Conservation (phyloP, 2,113 vertebrate species). For the Hemibagrus wyckioides region DNA sequence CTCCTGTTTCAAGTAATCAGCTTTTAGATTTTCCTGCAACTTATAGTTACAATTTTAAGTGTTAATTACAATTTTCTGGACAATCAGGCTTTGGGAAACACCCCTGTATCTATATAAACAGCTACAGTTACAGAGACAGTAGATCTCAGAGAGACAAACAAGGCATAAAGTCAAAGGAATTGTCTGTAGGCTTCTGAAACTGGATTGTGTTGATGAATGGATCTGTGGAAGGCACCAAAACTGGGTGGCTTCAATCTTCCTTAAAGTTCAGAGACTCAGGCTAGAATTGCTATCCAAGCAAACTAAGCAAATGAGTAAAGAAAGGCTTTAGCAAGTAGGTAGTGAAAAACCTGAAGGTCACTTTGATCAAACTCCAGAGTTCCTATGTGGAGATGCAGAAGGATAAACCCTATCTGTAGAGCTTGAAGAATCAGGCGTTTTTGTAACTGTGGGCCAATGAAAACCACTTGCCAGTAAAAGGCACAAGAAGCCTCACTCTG, state of each 20-base stretch:
- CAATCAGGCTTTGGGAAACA: background rate
- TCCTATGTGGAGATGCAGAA: background rate
- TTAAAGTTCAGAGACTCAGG: background rate
- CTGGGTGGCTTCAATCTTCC: background rate
- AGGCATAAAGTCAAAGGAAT: background rate
- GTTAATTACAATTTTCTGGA: background rate
- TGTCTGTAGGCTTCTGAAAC: background rate
- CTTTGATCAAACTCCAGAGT: background rate
- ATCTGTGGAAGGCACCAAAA: background rate
- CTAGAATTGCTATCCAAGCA: background rate
- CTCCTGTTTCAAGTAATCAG: background rate
- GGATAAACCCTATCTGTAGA: background rate
- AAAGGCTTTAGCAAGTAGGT: background rate
- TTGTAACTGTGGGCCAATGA: background rate
- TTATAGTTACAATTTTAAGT: background rate
- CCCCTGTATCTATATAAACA: background rate
- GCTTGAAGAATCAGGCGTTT: background rate
- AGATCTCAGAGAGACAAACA: background rate
- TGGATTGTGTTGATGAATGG: background rate
- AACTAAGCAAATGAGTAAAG: background rate
- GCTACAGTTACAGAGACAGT: background rate
- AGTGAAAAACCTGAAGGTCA: background rate
- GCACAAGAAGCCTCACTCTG: background rate
- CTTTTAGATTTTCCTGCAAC: background rate
- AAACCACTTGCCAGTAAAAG: background rate